A percentile compares a stretch with the other conserved stretches of the same genome.
Evolutionary conservation across 2,797 vertebrate species (phyloP).

Genomic region (Sebastes hopkinsi): DNA sequence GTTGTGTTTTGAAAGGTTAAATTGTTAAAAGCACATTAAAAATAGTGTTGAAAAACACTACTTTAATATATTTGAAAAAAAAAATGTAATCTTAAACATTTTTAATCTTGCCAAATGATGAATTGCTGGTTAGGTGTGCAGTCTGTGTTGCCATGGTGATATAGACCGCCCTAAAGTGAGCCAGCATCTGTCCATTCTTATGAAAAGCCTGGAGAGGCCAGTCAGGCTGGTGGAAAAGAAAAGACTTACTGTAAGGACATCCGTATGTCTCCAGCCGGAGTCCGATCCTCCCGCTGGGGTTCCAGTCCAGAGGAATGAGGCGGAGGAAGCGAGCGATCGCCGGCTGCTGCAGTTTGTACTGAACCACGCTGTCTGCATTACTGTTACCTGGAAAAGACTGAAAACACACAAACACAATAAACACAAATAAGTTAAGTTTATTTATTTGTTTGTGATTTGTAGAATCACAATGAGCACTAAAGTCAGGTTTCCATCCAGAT

Average conservation of each 20-base stretch:
- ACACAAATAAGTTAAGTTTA: background rate
- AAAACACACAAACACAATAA: conserved; percentile 73
- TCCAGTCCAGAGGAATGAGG: conserved; percentile 92
- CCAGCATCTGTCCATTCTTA: background rate
- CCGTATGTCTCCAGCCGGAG: conserved; percentile 92
- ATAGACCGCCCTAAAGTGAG: background rate
- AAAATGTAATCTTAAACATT: background rate
- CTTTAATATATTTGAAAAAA: background rate
- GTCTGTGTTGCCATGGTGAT: background rate
- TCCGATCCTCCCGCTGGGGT: conserved; percentile 91
- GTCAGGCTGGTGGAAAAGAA: background rate
- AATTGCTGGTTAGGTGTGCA: background rate
- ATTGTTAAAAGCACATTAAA: too few species aligned
- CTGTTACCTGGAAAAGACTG: conserved; percentile 83
- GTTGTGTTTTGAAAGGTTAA: too few species aligned
- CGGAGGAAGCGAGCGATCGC: conserved; percentile 90
- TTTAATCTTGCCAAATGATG: background rate
- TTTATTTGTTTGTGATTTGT: background rate
- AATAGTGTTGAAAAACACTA: too few species aligned
- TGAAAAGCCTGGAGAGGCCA: background rate
- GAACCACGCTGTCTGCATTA: conserved; percentile 94
- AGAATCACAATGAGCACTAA: background rate
- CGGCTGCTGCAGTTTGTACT: conserved; percentile 90
- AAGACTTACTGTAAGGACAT: conserved; percentile 89
- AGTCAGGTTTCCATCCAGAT: background rate